A percentile compares a stretch with the other conserved stretches of the same genome.
These are phyloP conservation scores for Himalopsyche tibetana DNA, from an alignment of 2,888 invertebrate genomes.

Conservation along the genomic window DNA sequence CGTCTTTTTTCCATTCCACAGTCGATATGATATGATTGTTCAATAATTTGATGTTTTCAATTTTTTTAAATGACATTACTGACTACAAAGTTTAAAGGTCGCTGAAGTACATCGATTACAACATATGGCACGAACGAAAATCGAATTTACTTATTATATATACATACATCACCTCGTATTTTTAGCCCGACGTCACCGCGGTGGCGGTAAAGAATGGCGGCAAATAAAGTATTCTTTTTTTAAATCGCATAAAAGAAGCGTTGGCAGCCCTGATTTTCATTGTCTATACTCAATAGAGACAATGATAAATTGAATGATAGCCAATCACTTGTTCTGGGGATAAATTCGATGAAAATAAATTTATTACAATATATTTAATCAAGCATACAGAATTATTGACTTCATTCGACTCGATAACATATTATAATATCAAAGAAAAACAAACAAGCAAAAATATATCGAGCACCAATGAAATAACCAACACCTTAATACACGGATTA, in stretches of 20 bases:
- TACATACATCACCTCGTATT: no score
- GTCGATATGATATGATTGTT: no score
- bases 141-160: no score
- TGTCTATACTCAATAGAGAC: not conserved
- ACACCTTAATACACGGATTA: not conserved
- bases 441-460: not conserved
- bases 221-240: no score
- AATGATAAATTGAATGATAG: not conserved
- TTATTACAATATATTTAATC: slow-evolving; percentile 34
- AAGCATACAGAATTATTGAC: not conserved
- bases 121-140: no score
- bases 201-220: no score
- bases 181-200: no score
- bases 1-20: no score
- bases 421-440: not conserved
- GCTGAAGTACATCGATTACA: no score
- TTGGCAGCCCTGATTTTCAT: not conserved
- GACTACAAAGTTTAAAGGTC: no score
- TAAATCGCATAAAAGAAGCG: not conserved
- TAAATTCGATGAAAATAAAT: not conserved
- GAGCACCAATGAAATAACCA: not conserved
- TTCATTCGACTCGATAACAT: not conserved
- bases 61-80: no score
- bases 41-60: no score
- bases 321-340: not conserved